Percentiles rank a stretch among this genome's conserved stretches.
Conservation (phyloP, 1,140 invertebrate genomes). For the Globodera rostochiensis region DNA sequence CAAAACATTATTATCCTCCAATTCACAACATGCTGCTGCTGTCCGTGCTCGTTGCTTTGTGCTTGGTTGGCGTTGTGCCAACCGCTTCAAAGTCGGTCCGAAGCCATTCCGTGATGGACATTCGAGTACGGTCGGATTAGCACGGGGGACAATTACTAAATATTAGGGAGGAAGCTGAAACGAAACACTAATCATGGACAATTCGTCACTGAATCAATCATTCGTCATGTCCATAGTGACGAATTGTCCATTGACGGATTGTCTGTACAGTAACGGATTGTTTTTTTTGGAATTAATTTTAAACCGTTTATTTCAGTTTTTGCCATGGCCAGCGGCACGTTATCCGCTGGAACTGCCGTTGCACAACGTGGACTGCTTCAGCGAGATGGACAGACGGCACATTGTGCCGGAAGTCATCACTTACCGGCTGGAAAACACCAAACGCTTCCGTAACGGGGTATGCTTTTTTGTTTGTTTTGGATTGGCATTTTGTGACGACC, state of each 20-base stretch:
- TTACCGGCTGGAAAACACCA: background rate
- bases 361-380: background rate
- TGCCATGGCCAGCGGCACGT: background rate
- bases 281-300: too few species aligned
- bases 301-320: background rate
- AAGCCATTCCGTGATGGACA: background rate
- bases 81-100: background rate
- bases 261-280: too few species aligned
- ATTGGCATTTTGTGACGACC: background rate
- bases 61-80: background rate
- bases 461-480: too few species aligned
- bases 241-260: too few species aligned
- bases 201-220: too few species aligned
- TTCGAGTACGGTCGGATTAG: background rate
- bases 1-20: too few species aligned
- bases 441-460: background rate
- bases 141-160: too few species aligned
- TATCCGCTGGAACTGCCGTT: background rate
- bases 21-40: background rate
- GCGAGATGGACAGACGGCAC: background rate
- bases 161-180: too few species aligned
- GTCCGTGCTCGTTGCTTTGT: background rate
- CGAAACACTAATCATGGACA: too few species aligned
- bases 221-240: too few species aligned
- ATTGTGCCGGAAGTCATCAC: background rate